A percentile compares a stretch with the other conserved stretches of the same genome.
phyloP scores from a whole-genome alignment of 2,113 vertebrate species.

The Progne subis region DNA sequence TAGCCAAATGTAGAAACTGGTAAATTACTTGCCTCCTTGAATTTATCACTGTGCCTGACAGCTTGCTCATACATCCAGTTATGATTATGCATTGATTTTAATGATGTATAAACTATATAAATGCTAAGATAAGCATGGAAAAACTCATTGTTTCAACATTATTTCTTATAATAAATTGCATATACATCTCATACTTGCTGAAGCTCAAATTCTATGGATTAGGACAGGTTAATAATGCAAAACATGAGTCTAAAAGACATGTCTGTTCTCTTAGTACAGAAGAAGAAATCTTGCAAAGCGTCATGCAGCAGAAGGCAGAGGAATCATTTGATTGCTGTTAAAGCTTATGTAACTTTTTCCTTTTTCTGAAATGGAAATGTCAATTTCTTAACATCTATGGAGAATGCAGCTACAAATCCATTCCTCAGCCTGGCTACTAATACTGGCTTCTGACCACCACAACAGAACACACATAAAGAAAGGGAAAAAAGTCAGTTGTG shows the following conservation, averaged over 20 bases:
- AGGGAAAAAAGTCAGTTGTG: fast-evolving
- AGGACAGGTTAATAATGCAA: neutral
- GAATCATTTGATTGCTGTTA: neutral
- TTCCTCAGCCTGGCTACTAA: neutral
- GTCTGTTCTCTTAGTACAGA: neutral
- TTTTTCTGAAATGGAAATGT: neutral
- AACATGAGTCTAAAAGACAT: neutral
- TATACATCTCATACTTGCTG: neutral
- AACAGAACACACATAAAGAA: neutral
- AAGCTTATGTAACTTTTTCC: neutral
- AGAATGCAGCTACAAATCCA: neutral
- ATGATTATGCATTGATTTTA: slow-evolving; percentile 7
- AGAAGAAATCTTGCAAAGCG: neutral
- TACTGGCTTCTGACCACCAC: neutral
- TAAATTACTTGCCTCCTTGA: slow-evolving; percentile 9
- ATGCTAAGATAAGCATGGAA: neutral
- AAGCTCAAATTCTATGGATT: neutral
- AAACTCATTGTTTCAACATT: neutral
- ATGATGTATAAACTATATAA: slow-evolving; percentile 6
- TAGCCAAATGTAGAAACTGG: neutral
- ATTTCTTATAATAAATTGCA: neutral
- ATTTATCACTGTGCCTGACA: neutral
- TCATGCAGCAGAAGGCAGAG: neutral
- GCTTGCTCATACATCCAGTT: neutral
- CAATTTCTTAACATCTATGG: neutral